phyloP scores from a whole-genome alignment of 2,888 invertebrate genomes.

The Augiades crinisus region DNA sequence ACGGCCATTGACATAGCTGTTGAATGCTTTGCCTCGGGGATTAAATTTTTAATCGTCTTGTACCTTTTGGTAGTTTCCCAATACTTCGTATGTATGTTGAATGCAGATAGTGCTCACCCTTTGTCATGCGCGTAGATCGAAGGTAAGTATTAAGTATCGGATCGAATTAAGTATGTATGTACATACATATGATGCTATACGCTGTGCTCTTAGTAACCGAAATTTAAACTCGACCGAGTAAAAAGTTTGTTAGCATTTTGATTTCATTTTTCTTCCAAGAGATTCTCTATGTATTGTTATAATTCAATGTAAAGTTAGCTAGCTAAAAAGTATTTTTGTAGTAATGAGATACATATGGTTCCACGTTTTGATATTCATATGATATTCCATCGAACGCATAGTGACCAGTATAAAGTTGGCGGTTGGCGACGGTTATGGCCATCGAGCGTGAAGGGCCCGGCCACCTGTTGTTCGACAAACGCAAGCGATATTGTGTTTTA shows the following conservation, averaged over 20 bases:
- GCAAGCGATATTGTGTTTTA: conserved; percentile 17
- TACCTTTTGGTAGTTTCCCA: neutral
- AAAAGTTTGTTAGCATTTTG: no score
- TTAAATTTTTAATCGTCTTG: neutral
- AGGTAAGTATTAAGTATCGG: no score
- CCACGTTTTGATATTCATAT: conserved; percentile 25
- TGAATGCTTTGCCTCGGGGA: neutral
- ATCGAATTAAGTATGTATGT: no score
- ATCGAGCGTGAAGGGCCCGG: conserved; percentile 61
- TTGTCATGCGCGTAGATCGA: no score
- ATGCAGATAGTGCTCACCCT: no score
- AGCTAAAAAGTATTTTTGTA: neutral
- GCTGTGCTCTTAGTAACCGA: no score
- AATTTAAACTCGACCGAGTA: no score
- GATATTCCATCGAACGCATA: conserved; percentile 30
- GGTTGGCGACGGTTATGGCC: conserved; percentile 65
- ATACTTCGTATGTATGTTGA: no score
- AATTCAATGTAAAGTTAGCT: no score
- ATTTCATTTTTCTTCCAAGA: no score
- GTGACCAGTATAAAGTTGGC: conserved; percentile 41
- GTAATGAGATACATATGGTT: neutral
- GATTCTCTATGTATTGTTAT: no score
- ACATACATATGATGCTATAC: no score
- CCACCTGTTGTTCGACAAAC: conserved; percentile 52
- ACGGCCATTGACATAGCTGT: neutral